These are phyloP conservation scores for Pongo pygmaeus DNA, from an alignment of 2,113 vertebrate species.

Conservation along the genomic window DNA sequence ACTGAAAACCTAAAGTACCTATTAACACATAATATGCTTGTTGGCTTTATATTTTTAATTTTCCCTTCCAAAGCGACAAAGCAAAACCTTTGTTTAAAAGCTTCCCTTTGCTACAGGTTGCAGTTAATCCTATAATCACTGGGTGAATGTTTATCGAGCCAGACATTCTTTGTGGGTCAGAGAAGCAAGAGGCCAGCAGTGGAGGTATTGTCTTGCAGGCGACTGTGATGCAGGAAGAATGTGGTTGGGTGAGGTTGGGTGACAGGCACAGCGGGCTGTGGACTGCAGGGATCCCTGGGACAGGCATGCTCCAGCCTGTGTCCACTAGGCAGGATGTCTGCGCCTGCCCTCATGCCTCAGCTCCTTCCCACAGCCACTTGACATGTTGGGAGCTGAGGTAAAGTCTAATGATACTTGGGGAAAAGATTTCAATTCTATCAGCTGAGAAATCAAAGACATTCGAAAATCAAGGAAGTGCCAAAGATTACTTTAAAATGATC, in stretches of 20 bases:
- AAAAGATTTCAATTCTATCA: not conserved
- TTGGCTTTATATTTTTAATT: constrained; percentile 28
- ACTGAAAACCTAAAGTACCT: not conserved
- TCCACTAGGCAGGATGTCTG: not conserved
- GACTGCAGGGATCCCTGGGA: not conserved
- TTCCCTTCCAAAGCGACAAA: constrained; percentile 9
- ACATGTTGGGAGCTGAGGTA: not conserved
- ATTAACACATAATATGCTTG: not conserved
- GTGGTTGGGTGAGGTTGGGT: not conserved
- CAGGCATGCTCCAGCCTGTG: not conserved
- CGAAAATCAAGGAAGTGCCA: not conserved
- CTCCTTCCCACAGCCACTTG: not conserved
- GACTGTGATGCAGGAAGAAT: not conserved
- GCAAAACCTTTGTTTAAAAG: constrained; percentile 18
- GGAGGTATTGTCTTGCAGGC: not conserved
- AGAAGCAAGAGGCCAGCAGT: not conserved
- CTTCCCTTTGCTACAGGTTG: constrained; percentile 33
- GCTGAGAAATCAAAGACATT: not conserved
- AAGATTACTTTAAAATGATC: not conserved
- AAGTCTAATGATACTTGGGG: not conserved
- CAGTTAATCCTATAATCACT: constrained; percentile 51
- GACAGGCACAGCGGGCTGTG: not conserved
- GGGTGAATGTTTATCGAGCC: constrained; percentile 17
- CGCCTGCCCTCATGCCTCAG: not conserved
- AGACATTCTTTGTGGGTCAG: not conserved